Evolutionary conservation across 2,113 vertebrate genomes (phyloP).

Genomic region (Platichthys flesus): DNA sequence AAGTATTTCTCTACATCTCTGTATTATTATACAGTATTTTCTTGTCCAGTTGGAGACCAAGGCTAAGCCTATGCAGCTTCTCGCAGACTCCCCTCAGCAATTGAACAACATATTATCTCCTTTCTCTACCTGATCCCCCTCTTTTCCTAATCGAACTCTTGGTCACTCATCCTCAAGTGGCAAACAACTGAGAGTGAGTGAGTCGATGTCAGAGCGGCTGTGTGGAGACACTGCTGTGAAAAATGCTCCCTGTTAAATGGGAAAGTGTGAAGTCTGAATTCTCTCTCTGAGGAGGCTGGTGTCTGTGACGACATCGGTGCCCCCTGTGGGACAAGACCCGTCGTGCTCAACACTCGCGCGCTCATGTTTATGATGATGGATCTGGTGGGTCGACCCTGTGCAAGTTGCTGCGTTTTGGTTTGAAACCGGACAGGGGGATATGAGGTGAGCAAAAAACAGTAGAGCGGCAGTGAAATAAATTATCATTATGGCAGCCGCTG

Average conservation of each 20-base stretch:
- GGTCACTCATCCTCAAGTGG: neutral
- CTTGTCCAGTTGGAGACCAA: neutral
- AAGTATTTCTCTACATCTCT: neutral
- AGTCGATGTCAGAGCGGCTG: too few relatives aligned
- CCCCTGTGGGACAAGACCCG: conserved; percentile 40
- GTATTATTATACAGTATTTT: neutral
- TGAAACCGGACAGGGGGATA: conserved; percentile 27
- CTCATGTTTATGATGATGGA: conserved; percentile 62
- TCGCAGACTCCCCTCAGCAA: neutral
- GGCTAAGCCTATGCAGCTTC: neutral
- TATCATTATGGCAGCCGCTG: conserved; percentile 67
- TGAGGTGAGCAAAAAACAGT: conserved; percentile 28
- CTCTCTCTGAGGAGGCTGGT: conserved; percentile 20
- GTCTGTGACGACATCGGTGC: conserved; percentile 19
- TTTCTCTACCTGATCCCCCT: neutral
- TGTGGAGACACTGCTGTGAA: conserved; percentile 43
- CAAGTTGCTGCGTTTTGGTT: conserved; percentile 35
- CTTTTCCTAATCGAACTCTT: neutral
- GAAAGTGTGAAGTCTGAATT: conserved; percentile 49
- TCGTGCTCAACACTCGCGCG: conserved; percentile 44
- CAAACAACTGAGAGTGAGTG: conserved; percentile 30
- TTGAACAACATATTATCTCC: conserved; percentile 4
- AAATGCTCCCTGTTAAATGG: conserved; percentile 59
- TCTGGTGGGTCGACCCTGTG: conserved; percentile 42
- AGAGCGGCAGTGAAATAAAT: conserved; percentile 58